These are phyloP conservation scores for Drosophila koepferae DNA, from an alignment of 2,888 invertebrate species.

Conservation along the genomic window DNA sequence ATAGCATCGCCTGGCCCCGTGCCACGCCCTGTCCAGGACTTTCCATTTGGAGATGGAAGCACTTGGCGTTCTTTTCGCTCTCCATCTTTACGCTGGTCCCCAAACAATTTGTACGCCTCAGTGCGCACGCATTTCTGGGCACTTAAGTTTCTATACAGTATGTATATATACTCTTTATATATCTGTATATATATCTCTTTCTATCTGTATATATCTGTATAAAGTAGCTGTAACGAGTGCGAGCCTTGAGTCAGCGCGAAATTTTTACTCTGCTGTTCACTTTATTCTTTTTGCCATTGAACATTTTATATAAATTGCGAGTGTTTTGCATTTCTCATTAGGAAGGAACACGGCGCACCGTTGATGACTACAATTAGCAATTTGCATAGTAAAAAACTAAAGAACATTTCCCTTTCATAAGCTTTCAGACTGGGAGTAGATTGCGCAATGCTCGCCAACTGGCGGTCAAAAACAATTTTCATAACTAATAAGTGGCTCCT, in stretches of 20 bases:
- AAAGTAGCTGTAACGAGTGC: constrained; percentile 33
- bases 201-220: neutral
- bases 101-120: constrained; percentile 76
- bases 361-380: constrained; percentile 79
- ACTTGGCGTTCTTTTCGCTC: constrained; percentile 22
- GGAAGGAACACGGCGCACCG: constrained; percentile 30
- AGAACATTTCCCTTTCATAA: constrained; percentile 47
- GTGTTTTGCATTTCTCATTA: constrained; percentile 80
- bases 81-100: constrained; percentile 56
- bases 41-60: constrained; percentile 43
- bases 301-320: constrained; percentile 75
- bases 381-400: constrained; percentile 76
- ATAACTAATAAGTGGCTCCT: constrained; percentile 58
- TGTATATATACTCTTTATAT: neutral
- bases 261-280: constrained; percentile 61
- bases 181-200: constrained; percentile 5
- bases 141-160: constrained; percentile 74
- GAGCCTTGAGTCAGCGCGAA: constrained; percentile 52
- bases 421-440: neutral
- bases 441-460: constrained; percentile 26
- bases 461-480: constrained; percentile 53
- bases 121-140: constrained; percentile 78
- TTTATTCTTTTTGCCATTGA: constrained; percentile 65
- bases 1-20: constrained; percentile 26
- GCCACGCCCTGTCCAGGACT: constrained; percentile 13